A percentile compares a stretch with the other conserved stretches of the same genome.
phyloP scores from a whole-genome alignment of 2,113 vertebrate species.

The Gracilinanus agilis region DNA sequence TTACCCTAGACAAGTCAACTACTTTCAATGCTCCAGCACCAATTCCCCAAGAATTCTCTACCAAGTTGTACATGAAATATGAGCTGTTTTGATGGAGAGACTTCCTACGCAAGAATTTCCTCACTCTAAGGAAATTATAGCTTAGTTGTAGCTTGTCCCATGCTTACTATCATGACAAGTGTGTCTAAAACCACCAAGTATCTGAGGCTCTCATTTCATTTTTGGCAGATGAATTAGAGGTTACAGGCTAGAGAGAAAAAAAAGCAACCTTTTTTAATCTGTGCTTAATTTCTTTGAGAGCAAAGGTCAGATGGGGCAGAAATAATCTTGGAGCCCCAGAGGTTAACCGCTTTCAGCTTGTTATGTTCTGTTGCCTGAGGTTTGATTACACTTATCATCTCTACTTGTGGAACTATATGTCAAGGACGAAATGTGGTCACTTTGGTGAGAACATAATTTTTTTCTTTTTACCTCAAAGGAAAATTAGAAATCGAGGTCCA shows the following conservation, averaged over 20 bases:
- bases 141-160: neutral
- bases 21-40: neutral
- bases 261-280: neutral
- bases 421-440: neutral
- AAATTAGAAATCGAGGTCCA: neutral
- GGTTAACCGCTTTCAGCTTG: neutral
- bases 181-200: neutral
- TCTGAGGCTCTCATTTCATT: neutral
- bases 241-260: neutral
- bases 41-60: neutral
- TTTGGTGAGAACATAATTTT: neutral
- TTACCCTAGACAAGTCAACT: neutral
- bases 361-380: neutral
- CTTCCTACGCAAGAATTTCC: neutral
- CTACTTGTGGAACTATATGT: neutral
- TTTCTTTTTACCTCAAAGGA: neutral
- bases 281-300: neutral
- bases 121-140: neutral
- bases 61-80: neutral
- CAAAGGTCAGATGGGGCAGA: neutral
- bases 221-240: neutral
- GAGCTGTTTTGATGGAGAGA: neutral
- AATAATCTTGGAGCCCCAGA: neutral
- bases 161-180: neutral
- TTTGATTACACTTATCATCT: neutral